Evolutionary conservation across 2,797 vertebrate genomes (phyloP), one percentile per base, ranked within the genome.

Genomic region (Hypotaenidia philippensis): DNA sequence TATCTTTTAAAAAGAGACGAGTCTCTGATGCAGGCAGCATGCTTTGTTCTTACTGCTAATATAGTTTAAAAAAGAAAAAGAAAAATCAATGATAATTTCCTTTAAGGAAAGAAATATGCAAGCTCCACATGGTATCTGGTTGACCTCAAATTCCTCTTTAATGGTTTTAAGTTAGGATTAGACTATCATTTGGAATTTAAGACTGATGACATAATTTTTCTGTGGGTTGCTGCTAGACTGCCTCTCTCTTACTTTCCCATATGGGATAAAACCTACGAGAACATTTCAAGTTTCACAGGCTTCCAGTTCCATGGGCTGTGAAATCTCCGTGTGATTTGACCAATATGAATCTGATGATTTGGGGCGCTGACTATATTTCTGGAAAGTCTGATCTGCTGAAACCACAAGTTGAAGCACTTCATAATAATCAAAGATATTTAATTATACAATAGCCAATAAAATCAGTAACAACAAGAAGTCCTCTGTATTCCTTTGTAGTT

Each of bases 401-500:
- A 29, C 8, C 17, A 59, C 14, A 74, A 55, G n/a, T n/a, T 47
- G 22, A 74, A 69, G 32, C 9, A 23, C 7, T 40, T 50, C 29
- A 52, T 64, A 69, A 93, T 87, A 70, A 79, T 32, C 40, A 72
- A 13, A 29, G 82, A 77, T 90, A 63, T 19, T 56, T 61, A 83
- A 80, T 91, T 90, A 56, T 34, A 14, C 59, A 49, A 55, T 11
- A 68, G 72, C 61, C 29, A 81, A 87, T 61, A 89, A 84, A 91
- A 86, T 47, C 6, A 72, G 17, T 66, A 94, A 80, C 41, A 12
- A 76, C 5, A 78, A 47, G 32, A 76, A 6, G 4, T 13, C 6
- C 64, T 94, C 88, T 91, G 74, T 71, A 93, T 31, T 93, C 31
- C n/a, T 61, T 71, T 79, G 47, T 19, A 81, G 22, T 90, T 90